Evolutionary conservation across 2,113 vertebrate species (phyloP).

Genomic region (Colinus virginianus): DNA sequence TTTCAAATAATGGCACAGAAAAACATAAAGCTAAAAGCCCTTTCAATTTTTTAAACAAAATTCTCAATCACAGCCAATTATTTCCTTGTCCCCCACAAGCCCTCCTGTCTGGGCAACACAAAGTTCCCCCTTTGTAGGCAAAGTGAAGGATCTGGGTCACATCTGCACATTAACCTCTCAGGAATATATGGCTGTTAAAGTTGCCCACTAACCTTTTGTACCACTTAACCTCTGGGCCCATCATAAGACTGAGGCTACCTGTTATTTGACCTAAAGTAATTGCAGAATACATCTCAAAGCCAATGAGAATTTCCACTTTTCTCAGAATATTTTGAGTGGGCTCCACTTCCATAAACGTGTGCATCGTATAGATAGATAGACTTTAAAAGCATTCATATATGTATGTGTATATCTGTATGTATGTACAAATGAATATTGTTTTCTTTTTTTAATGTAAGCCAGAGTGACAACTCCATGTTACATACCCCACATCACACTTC

Average conservation of each 20-base stretch:
- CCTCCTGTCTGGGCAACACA: background rate
- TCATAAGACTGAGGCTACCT: background rate
- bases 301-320: background rate
- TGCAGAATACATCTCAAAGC: background rate
- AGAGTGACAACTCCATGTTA: background rate
- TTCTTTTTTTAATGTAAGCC: background rate
- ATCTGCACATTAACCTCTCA: constrained; percentile 39
- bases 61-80: background rate
- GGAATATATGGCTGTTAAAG: background rate
- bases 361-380: background rate
- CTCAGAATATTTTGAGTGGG: background rate
- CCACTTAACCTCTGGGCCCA: constrained; percentile 42
- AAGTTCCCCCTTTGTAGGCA: background rate
- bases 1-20: constrained; percentile 14
- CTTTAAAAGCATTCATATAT: no score
- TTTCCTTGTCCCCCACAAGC: background rate
- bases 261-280: constrained; percentile 18
- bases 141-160: constrained; percentile 14
- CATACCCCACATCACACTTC: constrained; percentile 8
- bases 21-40: constrained; percentile 1
- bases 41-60: constrained; percentile 18
- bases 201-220: background rate
- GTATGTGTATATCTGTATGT: background rate
- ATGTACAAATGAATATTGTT: background rate
- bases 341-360: background rate